Evolutionary conservation across 2,113 vertebrate species (phyloP).

Genomic region (Taxidea taxus): DNA sequence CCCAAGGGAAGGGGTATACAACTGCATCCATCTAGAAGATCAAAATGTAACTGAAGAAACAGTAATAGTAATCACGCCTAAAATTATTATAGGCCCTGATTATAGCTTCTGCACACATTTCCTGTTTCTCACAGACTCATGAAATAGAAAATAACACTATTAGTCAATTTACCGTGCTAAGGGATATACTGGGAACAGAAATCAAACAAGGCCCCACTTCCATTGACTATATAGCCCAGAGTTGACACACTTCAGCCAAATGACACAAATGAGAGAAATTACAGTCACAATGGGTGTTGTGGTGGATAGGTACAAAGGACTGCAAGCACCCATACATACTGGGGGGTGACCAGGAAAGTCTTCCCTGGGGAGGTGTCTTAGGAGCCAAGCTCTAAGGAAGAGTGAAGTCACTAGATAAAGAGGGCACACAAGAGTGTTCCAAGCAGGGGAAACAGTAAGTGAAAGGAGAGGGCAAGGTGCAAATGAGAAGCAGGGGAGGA

Average conservation of each 20-base stretch:
- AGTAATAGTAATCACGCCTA: neutral
- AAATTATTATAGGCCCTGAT: neutral
- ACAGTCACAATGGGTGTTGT: neutral
- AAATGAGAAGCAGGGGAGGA: neutral
- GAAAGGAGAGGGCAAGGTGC: neutral
- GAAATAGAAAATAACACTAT: neutral
- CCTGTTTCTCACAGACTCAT: neutral
- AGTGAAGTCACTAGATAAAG: neutral
- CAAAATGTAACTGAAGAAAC: neutral
- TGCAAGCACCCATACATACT: neutral
- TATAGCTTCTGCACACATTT: neutral
- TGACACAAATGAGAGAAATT: neutral
- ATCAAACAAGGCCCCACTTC: neutral
- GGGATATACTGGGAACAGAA: neutral
- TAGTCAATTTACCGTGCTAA: neutral
- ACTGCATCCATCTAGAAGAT: neutral
- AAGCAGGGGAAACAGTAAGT: neutral
- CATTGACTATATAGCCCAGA: neutral
- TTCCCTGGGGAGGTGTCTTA: neutral
- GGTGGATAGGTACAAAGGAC: neutral
- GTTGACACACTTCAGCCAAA: neutral
- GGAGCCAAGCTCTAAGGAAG: neutral
- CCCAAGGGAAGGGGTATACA: too few species aligned
- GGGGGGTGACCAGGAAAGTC: neutral
- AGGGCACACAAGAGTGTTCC: neutral